Conservation (phyloP, 2,113 vertebrate genomes). For the Lepus europaeus region DNA sequence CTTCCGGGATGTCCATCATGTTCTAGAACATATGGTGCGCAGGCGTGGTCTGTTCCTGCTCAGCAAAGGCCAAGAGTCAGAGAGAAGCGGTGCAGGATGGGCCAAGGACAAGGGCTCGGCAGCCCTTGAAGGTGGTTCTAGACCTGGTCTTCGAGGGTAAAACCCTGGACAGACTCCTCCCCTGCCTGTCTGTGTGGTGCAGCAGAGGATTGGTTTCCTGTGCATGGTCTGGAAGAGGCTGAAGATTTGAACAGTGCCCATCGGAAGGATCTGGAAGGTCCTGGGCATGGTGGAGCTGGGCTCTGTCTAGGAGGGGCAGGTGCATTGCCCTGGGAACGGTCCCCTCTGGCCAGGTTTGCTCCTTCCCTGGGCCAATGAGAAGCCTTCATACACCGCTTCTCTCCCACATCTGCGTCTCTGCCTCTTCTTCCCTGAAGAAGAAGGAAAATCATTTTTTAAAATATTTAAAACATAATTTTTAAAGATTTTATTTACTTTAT, state of each 20-base stretch:
- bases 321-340: background rate
- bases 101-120: accelerated
- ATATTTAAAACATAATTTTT: background rate
- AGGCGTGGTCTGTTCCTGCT: accelerated
- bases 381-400: background rate
- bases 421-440: too few species aligned
- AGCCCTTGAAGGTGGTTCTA: background rate
- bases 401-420: background rate
- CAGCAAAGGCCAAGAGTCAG: background rate
- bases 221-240: background rate
- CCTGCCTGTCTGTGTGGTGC: background rate
- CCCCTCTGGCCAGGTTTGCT: background rate
- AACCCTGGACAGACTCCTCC: background rate
- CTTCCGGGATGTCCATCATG: too few species aligned
- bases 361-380: too few species aligned
- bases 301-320: background rate
- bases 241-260: background rate
- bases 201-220: background rate
- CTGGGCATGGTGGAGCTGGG: background rate
- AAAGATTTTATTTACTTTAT: background rate
- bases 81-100: accelerated
- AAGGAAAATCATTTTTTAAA: background rate
- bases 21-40: background rate
- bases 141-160: background rate
- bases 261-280: accelerated